A percentile compares a stretch with the other conserved stretches of the same genome.
Evolutionary conservation across 1,140 invertebrate genomes (phyloP).

Genomic region (Uloborus diversus): DNA sequence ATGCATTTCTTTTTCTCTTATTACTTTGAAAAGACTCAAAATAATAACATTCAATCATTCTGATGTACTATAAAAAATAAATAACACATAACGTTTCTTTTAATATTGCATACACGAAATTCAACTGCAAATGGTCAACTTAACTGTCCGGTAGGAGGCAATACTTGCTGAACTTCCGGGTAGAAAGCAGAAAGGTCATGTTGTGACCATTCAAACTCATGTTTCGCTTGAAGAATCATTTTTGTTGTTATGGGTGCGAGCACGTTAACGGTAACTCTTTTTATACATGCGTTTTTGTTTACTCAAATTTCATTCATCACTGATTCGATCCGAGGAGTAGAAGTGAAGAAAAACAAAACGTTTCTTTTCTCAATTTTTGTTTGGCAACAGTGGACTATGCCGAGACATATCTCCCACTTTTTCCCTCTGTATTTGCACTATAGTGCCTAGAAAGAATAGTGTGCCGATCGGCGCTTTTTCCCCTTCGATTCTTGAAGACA

Average conservation of each 20-base stretch:
- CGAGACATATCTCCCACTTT: too few relatives aligned
- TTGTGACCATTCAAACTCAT: not conserved
- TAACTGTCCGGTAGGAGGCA: not conserved
- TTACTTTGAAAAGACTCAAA: not conserved
- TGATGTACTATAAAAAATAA: not conserved
- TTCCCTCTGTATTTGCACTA: too few relatives aligned
- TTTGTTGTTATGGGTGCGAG: constrained; percentile 14
- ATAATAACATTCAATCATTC: not conserved
- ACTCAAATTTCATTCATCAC: too few relatives aligned
- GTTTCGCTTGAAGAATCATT: not conserved
- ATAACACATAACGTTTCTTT: not conserved
- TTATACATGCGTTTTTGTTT: too few relatives aligned
- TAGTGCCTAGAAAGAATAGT: too few relatives aligned
- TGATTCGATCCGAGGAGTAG: too few relatives aligned
- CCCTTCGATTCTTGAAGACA: too few relatives aligned
- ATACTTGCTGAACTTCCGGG: not conserved
- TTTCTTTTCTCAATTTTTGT: too few relatives aligned
- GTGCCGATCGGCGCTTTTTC: too few relatives aligned
- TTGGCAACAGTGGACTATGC: too few relatives aligned
- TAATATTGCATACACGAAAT: not conserved
- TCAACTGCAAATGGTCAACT: not conserved
- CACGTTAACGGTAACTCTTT: not conserved
- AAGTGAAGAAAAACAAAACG: too few relatives aligned
- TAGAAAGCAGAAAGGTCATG: not conserved
- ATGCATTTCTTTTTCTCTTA: too few relatives aligned